These are phyloP conservation scores for Lottia scabra DNA, from an alignment of 2,888 invertebrate genomes.

Conservation along the genomic window DNA sequence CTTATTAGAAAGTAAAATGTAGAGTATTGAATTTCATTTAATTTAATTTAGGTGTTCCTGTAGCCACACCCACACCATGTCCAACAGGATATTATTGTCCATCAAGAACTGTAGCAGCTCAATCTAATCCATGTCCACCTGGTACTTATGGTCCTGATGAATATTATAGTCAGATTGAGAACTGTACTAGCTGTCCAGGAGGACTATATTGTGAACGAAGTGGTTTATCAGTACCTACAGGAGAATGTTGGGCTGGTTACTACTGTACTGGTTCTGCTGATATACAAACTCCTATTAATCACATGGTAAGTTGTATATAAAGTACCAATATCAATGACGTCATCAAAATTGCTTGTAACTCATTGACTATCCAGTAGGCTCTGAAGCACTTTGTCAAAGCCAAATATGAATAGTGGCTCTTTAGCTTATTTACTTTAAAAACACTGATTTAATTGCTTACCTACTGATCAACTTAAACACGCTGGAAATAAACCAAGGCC, in stretches of 20 bases:
- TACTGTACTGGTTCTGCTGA: slow-evolving; percentile 57
- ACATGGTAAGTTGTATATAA: slow-evolving; percentile 56
- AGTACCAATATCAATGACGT: too few species aligned
- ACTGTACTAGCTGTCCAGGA: slow-evolving; percentile 59
- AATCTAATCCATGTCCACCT: slow-evolving; percentile 58
- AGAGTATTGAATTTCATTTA: too few species aligned
- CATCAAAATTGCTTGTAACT: too few species aligned
- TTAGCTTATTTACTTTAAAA: too few species aligned
- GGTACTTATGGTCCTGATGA: slow-evolving; percentile 58
- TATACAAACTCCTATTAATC: slow-evolving; percentile 45
- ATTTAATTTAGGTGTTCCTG: slow-evolving; percentile 45
- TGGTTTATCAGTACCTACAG: slow-evolving; percentile 56
- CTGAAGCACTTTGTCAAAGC: too few species aligned
- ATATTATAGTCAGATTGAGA: slow-evolving; percentile 39
- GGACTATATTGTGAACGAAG: slow-evolving; percentile 60
- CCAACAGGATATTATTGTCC: slow-evolving; percentile 64
- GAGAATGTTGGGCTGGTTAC: slow-evolving; percentile 61
- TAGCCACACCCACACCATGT: slow-evolving; percentile 58
- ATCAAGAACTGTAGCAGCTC: slow-evolving; percentile 51
- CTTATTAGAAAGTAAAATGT: too few species aligned
- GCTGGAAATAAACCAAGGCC: too few species aligned
- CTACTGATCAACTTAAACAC: too few species aligned
- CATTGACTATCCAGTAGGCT: too few species aligned
- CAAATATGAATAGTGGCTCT: too few species aligned
- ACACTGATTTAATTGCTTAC: too few species aligned